These are phyloP conservation scores for Taurulus bubalis DNA, from an alignment of 2,113 vertebrate species.

Conservation along the genomic window DNA sequence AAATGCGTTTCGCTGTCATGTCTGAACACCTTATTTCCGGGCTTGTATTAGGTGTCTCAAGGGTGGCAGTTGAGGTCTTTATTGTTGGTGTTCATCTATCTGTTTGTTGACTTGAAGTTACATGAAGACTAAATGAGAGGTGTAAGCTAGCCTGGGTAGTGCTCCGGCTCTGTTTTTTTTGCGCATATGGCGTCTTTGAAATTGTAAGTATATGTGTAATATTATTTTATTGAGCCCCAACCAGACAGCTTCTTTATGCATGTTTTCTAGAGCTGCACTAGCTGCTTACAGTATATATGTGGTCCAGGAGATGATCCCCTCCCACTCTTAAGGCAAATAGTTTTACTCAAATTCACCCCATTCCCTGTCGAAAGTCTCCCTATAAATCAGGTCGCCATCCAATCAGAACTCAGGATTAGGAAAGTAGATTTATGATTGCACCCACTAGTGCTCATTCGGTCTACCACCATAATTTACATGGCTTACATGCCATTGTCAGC, in stretches of 20 bases:
- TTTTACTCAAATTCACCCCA: constrained; percentile 52
- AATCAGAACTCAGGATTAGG: constrained; percentile 62
- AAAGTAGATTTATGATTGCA: constrained; percentile 49
- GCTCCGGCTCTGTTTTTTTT: constrained; percentile 38
- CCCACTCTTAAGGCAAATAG: constrained; percentile 46
- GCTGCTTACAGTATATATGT: constrained; percentile 54
- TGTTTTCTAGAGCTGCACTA: constrained; percentile 62
- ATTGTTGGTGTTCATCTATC: constrained; percentile 72
- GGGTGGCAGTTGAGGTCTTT: constrained; percentile 54
- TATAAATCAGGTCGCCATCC: constrained; percentile 52
- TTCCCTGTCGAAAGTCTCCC: constrained; percentile 52
- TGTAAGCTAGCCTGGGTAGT: constrained; percentile 47
- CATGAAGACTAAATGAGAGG: constrained; percentile 56
- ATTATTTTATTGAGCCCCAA: constrained; percentile 70
- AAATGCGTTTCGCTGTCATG: constrained; percentile 70
- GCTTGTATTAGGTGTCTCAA: constrained; percentile 52
- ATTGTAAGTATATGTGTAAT: constrained; percentile 69
- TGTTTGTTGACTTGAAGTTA: constrained; percentile 74
- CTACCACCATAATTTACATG: constrained; percentile 60
- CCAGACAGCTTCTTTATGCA: constrained; percentile 63
- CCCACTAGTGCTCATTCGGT: constrained; percentile 46
- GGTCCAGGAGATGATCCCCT: constrained; percentile 61
- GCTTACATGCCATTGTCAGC: constrained; percentile 61
- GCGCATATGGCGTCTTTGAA: constrained; percentile 62
- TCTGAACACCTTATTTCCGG: constrained; percentile 68